Percentiles rank a stretch among this genome's conserved stretches.
These are phyloP conservation scores for Porites evermanni DNA, from an alignment of 92 coral and sea anemone genomes.

Conservation along the genomic window DNA sequence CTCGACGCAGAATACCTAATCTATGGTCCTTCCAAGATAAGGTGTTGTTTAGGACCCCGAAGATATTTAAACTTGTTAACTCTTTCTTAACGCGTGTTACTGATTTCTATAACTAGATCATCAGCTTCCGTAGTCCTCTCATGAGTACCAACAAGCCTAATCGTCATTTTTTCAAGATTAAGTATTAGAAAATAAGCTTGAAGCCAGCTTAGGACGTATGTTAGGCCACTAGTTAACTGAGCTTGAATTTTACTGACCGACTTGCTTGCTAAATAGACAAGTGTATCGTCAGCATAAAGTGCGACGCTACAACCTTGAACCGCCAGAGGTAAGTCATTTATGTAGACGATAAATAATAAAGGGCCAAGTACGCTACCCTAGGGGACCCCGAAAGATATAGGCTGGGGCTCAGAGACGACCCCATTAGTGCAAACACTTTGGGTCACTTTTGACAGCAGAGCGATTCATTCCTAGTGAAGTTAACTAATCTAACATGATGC, in stretches of 20 bases:
- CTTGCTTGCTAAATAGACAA: too few relatives aligned
- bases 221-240: background rate
- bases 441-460: slow-evolving; percentile 37
- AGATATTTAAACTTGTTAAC: background rate
- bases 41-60: background rate
- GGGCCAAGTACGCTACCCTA: slow-evolving; percentile 41
- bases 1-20: background rate
- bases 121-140: background rate
- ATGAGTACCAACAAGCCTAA: slow-evolving; percentile 6
- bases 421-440: slow-evolving; percentile 43
- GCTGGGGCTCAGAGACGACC: slow-evolving; percentile 46
- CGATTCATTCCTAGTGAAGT: slow-evolving; percentile 32
- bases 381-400: slow-evolving; percentile 35
- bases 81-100: background rate
- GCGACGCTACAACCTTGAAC: too few relatives aligned
- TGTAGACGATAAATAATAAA: slow-evolving; percentile 26
- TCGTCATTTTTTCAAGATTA: background rate
- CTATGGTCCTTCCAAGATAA: too few relatives aligned
- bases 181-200: slow-evolving; percentile 1
- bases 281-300: too few relatives aligned
- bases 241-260: background rate
- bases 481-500: slow-evolving; percentile 42
- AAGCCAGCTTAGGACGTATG: background rate
- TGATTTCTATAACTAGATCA: too few relatives aligned
- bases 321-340: too few relatives aligned